Base-by-base conservation (phyloP, 2,888 invertebrate genomes). In the Ophioninae sp. region DNA sequence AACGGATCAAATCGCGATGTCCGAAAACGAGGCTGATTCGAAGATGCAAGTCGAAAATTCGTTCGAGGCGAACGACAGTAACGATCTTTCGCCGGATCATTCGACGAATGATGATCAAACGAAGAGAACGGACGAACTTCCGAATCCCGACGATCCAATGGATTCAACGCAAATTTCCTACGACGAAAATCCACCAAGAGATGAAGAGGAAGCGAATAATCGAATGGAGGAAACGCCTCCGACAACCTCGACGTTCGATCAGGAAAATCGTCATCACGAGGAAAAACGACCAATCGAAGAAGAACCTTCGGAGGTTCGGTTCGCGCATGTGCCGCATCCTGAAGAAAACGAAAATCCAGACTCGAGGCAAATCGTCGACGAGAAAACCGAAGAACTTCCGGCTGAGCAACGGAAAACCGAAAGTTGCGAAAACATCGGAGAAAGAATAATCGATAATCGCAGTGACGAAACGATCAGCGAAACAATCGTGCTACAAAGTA, bases 1-100 rank as follows among this genome's bases (percentile, higher is more conserved):
- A 0, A 69, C 82, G 5, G 89, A 89, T 67, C 86, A 87, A 9
- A 56, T 39, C 0, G 23, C 72, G 13, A 79, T 65, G 74, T 81
- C 82, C 58, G 85, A 86, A n/a, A 37, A 30, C 39, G 83, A 85
- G 13, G 83, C 85, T 13, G 82, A 85, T 5, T 58, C 59, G 10
- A 84, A 83, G 41, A 83, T 83, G 74, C 71, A 77, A 44, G 37
- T 85, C 58, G 82, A 83, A 73, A 81, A 59, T 56, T 63, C 82
- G 8, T 78, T 80, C 61, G 80, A 85, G 9, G 39, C 76, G 37
- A 79, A 51, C 51, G 80, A 71, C 6, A 68, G 56, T 37, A 75
- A 10, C 71, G 81, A 81, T 1, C 8, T 51, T 39, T 58, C 65
- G 6, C 41, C 76, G 8, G 23, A 17, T 6, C 6, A 51, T 2